Base-by-base conservation (phyloP, 1,140 invertebrate genomes). In the Sarcophaga peregrina region DNA sequence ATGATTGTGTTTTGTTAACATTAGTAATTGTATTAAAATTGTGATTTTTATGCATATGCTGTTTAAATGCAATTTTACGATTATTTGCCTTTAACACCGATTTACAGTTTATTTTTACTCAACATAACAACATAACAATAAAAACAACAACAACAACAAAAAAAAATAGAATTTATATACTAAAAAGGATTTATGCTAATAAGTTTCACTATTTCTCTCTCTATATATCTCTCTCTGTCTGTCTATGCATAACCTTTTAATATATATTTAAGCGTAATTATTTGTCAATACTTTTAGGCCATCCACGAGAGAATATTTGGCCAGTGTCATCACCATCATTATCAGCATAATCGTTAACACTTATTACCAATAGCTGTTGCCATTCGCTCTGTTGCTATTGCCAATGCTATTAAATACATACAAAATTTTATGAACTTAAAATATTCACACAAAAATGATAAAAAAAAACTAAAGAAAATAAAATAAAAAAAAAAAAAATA, bases 11-110 rank as follows among this genome's bases (percentile, higher is more conserved):
- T 76, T 76, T 47, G 74, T 76, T 76, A 76, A n/a, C 74, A 48
- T 76, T 76, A 47, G 74, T 76, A 76, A 76, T 76, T 76, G 74
- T 76, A 76, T 76, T 76, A 76, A 76, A 76, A 76, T 37, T 76
- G 74, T 76, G 37, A 72, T 72, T 72, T 72, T 72, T 25, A 25
- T 46, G 46, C 74, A 76, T 76, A 76, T 76, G 74, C 25, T 37
- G 25, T 4, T 76, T n/a, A 76, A 76, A 76, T 76, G n/a, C 45
- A 47, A 76, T 76, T 76, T 76, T 46, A 47, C 74, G 74, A 76
- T 46, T 47, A 76, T 76, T 76, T 76, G 47, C 45, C 45, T 46
- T 76, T 76, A 17, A 46, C 10, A 47, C 45, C 11, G 54, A 76
- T 76, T 76, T 76, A 76, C 74, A 76, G 46, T 76, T 76, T 37